Percentiles rank a stretch among this genome's conserved stretches.
These are phyloP conservation scores for Eupeodes corollae DNA, from an alignment of 1,140 invertebrate genomes.

Conservation along the genomic window DNA sequence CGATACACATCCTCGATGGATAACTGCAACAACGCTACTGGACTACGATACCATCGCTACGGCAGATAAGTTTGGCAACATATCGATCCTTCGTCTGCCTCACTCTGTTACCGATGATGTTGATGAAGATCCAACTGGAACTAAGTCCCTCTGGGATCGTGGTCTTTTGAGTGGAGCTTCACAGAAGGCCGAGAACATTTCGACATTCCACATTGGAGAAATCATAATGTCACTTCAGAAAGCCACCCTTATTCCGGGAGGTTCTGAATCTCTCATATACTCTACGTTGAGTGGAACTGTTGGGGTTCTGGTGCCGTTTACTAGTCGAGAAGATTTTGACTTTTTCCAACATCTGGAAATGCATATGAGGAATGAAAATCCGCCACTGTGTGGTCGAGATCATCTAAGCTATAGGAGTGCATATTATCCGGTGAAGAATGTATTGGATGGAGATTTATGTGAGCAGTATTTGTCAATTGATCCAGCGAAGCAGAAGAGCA, in stretches of 20 bases:
- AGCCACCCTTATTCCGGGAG: slow-evolving; percentile 92
- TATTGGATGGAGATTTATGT: slow-evolving; percentile 97
- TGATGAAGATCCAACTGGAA: slow-evolving; percentile 97
- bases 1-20: slow-evolving; percentile 93
- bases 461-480: slow-evolving; percentile 98
- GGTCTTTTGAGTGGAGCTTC: slow-evolving; percentile 93
- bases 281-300: slow-evolving; percentile 91
- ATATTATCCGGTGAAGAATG: slow-evolving; percentile 97
- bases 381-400: slow-evolving; percentile 92
- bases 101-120: slow-evolving; percentile 90
- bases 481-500: slow-evolving; percentile 83
- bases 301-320: slow-evolving; percentile 94
- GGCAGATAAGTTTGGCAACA: slow-evolving; percentile 98
- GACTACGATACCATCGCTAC: slow-evolving; percentile 95
- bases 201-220: slow-evolving; percentile 94
- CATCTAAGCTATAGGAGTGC: slow-evolving; percentile 95
- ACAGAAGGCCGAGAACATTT: slow-evolving; percentile 89
- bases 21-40: slow-evolving; percentile 82
- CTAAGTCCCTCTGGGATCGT: slow-evolving; percentile 96
- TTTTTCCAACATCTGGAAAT: slow-evolving; percentile 99
- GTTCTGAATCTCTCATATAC: slow-evolving; percentile 91
- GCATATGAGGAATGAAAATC: slow-evolving; percentile 97
- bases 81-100: slow-evolving; percentile 81
- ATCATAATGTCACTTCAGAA: slow-evolving; percentile 83
- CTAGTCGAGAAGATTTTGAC: slow-evolving; percentile 95